A percentile compares a stretch with the other conserved stretches of the same genome.
These are phyloP conservation scores for Hirtodrosophila duncani DNA, from an alignment of 2,888 invertebrate genomes.

Conservation along the genomic window DNA sequence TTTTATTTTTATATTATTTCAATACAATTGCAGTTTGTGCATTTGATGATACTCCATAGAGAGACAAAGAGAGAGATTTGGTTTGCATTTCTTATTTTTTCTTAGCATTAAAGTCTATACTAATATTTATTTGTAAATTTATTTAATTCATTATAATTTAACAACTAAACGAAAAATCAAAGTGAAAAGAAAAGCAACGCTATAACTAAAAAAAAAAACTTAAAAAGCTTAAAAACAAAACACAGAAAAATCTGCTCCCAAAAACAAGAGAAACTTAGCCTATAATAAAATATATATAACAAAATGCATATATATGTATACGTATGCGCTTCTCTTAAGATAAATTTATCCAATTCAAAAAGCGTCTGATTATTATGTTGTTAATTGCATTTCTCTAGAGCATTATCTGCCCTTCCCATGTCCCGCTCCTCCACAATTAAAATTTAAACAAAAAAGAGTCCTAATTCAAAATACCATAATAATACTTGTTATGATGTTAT, in stretches of 20 bases:
- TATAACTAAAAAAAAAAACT: neutral
- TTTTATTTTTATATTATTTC: no score
- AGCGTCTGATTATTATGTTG: constrained; percentile 32
- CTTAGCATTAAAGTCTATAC: no score
- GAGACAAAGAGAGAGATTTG: no score
- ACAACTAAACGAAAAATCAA: constrained; percentile 5
- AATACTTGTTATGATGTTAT: no score
- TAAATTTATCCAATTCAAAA: constrained; percentile 31
- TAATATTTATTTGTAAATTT: constrained; percentile 16
- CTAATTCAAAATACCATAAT: constrained; percentile 17
- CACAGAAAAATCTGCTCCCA: neutral
- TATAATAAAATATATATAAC: constrained; percentile 9
- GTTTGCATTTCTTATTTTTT: no score
- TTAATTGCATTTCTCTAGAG: constrained; percentile 48
- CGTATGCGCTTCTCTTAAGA: constrained; percentile 33
- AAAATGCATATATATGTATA: no score
- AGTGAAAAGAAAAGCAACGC: neutral
- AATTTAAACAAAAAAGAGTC: constrained; percentile 24
- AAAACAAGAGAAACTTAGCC: constrained; percentile 32
- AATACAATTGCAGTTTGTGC: no score
- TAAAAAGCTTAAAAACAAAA: neutral
- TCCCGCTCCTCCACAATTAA: constrained; percentile 22
- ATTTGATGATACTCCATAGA: no score
- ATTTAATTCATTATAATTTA: constrained; percentile 3
- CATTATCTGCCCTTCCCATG: constrained; percentile 25